Evolutionary conservation across 2,888 invertebrate genomes (phyloP), one percentile per base, ranked within the genome.

Genomic region (Gastracanthus pulcherrimus): DNA sequence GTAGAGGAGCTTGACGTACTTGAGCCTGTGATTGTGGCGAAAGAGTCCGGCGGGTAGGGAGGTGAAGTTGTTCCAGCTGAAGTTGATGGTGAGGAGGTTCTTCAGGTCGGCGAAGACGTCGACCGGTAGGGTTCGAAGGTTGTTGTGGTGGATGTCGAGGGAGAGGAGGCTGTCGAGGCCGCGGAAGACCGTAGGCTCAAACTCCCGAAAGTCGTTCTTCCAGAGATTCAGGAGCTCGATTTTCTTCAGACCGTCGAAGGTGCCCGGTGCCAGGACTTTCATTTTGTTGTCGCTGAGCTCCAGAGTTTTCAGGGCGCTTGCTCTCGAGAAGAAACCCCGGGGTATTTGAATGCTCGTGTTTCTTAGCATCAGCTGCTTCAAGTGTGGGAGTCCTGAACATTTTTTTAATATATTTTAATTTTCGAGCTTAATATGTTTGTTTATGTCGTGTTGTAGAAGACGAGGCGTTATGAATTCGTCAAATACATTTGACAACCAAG

Each of bases 61-160:
- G 3, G 92, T 92, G 84, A 96, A 94, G 85, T 94, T 93, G 87
- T 96, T 96, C n/a, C 92, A 93, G 87, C 93, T 94, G 82, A 97
- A 92, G 87, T 95, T 94, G 64, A 97, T 91, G 81, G 92, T 93
- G 82, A 92, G 93, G 64, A 96, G 91, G 87, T 95, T 94, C 41
- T 90, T 92, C 71, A 96, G 90, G 82, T 93, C 92, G 70, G 92
- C 90, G 88, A 96, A 96, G 69, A 95, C 92, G n/a, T 78, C 51
- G 7, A 11, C 6, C 0, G 81, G 74, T 23, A 81, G 16, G 0
- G 19, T 36, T 2, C 4, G 23, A 0, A 81, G 62, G 3, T 41
- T 45, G 89, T 96, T 96, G n/a, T 93, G 92, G 85, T 95, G 94
- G 72, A 97, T 90, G 91, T 96, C 96, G 82, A 97, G 92, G 83